Evolutionary conservation across 2,888 invertebrate genomes (phyloP).

Genomic region (Melolontha melolontha): DNA sequence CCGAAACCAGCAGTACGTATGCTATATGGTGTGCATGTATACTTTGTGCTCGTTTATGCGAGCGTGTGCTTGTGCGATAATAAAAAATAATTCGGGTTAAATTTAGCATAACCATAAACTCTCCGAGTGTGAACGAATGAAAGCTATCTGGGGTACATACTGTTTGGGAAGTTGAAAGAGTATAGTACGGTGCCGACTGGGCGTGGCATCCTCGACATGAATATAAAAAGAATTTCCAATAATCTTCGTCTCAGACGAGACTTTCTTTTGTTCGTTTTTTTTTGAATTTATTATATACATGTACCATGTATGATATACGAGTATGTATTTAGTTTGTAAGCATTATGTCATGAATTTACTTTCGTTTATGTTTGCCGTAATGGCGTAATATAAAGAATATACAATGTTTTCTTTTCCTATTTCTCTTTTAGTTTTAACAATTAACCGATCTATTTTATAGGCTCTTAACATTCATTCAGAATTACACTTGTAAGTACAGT

Average conservation of each 20-base stretch:
- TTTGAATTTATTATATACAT: too few relatives aligned
- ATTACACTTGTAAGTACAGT: too few relatives aligned
- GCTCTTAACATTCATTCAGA: too few relatives aligned
- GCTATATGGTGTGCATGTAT: constrained; percentile 14
- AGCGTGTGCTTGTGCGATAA: constrained; percentile 33
- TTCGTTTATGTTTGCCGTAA: too few relatives aligned
- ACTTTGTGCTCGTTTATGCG: constrained; percentile 1
- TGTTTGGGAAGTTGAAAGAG: constrained; percentile 12
- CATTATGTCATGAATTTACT: too few relatives aligned
- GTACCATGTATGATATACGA: too few relatives aligned
- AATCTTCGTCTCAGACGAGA: constrained; percentile 4
- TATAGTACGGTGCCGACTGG: constrained; percentile 26
- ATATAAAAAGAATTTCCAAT: constrained; percentile 25
- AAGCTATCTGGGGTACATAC: constrained; percentile 26
- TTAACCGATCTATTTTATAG: too few relatives aligned
- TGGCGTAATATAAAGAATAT: too few relatives aligned
- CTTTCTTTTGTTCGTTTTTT: constrained; percentile 7
- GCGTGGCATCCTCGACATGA: constrained; percentile 31
- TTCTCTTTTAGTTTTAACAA: too few relatives aligned
- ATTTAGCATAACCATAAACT: constrained; percentile 37
- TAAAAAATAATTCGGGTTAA: constrained; percentile 39
- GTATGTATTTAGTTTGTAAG: too few relatives aligned
- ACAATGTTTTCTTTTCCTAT: too few relatives aligned
- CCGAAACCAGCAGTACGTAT: constrained; percentile 6
- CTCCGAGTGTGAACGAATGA: constrained; percentile 24